Conservation (phyloP, 2,888 invertebrate genomes). For the Andrena bucephala region DNA sequence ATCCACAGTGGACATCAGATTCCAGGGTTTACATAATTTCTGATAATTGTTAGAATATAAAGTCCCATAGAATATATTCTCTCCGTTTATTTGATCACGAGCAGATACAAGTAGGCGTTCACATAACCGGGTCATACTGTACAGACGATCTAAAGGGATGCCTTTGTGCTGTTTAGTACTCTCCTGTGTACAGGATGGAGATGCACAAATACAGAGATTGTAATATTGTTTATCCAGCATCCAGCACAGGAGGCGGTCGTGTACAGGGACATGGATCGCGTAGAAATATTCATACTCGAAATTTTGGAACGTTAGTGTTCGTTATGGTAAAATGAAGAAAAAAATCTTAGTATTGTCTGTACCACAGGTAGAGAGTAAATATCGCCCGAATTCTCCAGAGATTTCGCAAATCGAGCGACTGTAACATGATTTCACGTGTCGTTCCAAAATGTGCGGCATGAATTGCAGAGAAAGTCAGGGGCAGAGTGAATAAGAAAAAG, state of each 20-base stretch:
- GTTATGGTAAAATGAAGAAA: not conserved
- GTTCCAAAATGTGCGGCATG: constrained; percentile 35
- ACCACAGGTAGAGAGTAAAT: not conserved
- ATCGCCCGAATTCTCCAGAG: not conserved
- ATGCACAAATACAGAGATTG: constrained; percentile 39
- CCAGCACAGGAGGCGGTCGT: constrained; percentile 43
- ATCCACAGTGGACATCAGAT: too few species aligned
- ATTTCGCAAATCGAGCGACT: not conserved
- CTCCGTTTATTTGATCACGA: too few species aligned
- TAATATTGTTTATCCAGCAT: constrained; percentile 57
- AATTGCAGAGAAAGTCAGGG: constrained; percentile 31
- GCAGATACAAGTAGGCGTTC: too few species aligned
- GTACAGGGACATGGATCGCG: constrained; percentile 33
- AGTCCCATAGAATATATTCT: too few species aligned
- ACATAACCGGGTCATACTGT: too few species aligned
- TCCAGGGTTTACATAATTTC: too few species aligned
- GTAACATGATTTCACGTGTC: not conserved
- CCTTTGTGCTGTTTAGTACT: constrained; percentile 10
- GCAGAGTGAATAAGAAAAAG: constrained; percentile 7
- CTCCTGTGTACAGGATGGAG: not conserved
- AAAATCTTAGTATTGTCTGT: not conserved
- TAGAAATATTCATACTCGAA: constrained; percentile 48
- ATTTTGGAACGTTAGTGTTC: constrained; percentile 44
- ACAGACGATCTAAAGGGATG: constrained; percentile 54
- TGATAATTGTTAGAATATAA: too few species aligned